Evolutionary conservation across 23 tunicate species (phyloP), one percentile per base, ranked within the genome.

Genomic region (Styela clava): DNA sequence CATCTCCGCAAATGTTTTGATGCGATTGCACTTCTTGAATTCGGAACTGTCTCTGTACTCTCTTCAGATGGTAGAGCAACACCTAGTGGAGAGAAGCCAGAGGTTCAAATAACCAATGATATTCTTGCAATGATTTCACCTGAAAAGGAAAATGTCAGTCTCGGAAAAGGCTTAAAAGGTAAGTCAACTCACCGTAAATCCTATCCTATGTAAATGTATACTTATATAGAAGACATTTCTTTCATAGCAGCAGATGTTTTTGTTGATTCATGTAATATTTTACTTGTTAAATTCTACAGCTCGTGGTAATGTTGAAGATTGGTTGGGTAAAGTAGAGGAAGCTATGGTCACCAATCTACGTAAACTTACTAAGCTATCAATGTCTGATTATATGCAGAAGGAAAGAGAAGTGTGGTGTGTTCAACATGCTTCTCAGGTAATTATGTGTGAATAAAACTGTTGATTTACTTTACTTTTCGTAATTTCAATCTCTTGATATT

Each of bases 1-100:
- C 99, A 96, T 72, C 81, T 96, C 29, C 97, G 97, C 18, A 96
- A 96, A 87, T 96, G 99, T 73, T 96, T 96, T 74, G 99, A 96
- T 79, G 99, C 99, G 35, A 96, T 96, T 36, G 97, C 97, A 1
- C 79, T 74, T 34, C 94, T 96, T 35, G 97, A 96, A 78, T 96
- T 96, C 67, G 97, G 88, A 73, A 91, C 97, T 24, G 91, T 91
- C 28, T 44, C 88, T 2, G 92, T 67, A 1, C 61, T 79, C 27
- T n/a, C 69, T 22, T 18, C 23, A 22, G 98, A 93, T 69, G 99
- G 97, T 16, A 87, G 87, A 68, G 82, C 88, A 73, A 95, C 96
- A 61, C 92, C 95, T 31, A 91, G 91, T 84, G 94, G 94, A 20
- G 87, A 86, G 33, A 84, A 79, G 32, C 78, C 71, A 7, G 96